Conservation (phyloP, 2,888 invertebrate species). For the Zhengitettix transpicula region DNA sequence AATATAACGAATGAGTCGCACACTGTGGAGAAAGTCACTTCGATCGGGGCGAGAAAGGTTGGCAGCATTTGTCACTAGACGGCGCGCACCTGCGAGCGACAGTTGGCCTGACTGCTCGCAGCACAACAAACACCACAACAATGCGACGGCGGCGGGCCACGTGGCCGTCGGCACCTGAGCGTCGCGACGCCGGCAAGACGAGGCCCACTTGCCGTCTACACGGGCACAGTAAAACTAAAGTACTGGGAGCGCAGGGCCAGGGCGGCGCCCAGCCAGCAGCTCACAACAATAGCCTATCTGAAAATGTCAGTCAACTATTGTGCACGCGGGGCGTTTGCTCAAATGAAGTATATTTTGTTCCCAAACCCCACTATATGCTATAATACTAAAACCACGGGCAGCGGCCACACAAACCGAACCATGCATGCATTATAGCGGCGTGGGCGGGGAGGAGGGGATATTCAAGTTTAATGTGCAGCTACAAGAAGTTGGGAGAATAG, state of each 20-base stretch:
- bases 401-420: background rate
- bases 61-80: too few relatives aligned
- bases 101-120: background rate
- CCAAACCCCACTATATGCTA: constrained; percentile 8
- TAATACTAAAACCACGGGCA: constrained; percentile 7
- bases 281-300: constrained; percentile 11
- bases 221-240: constrained; percentile 8
- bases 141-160: background rate
- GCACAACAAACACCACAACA: background rate
- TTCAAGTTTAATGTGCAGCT: constrained; percentile 12
- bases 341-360: constrained; percentile 13
- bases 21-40: too few relatives aligned
- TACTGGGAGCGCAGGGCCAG: constrained; percentile 2
- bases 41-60: too few relatives aligned
- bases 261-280: background rate
- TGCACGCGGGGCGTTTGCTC: constrained; percentile 11
- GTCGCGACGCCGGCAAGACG: background rate
- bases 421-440: constrained; percentile 9
- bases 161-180: background rate
- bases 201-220: constrained; percentile 4
- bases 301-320: constrained; percentile 12
- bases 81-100: too few relatives aligned
- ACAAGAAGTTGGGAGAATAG: constrained; percentile 11
- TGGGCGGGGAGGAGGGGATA: constrained; percentile 4
- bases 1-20: too few relatives aligned